Evolutionary conservation across 2,888 invertebrate species (phyloP).

Genomic region (Priapulus caudatus): DNA sequence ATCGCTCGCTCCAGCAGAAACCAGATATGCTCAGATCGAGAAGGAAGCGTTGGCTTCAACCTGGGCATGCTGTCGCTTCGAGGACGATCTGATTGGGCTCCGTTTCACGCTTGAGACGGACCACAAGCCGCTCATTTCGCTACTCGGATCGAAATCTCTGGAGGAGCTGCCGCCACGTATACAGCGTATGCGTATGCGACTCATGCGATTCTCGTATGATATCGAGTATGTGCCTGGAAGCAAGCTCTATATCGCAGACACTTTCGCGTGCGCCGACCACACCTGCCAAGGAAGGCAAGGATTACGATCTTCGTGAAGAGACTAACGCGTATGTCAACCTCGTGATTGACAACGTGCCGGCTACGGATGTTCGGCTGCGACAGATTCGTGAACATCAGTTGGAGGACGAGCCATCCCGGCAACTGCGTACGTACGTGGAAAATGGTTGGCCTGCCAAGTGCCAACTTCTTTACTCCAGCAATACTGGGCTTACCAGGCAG

Average conservation of each 20-base stretch:
- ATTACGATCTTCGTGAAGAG: no score
- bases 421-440: no score
- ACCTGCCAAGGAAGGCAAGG: no score
- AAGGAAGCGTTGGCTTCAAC: constrained; percentile 32
- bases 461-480: neutral
- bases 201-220: constrained; percentile 27
- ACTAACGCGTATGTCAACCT: constrained; percentile 12
- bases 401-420: no score
- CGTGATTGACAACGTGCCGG: constrained; percentile 14
- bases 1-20: constrained; percentile 29
- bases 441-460: neutral
- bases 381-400: neutral
- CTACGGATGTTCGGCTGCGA: constrained; percentile 20
- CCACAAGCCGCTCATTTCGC: constrained; percentile 33
- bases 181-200: constrained; percentile 31
- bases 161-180: constrained; percentile 33
- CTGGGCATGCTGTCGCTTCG: neutral
- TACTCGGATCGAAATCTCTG: constrained; percentile 32
- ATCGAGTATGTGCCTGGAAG: constrained; percentile 30
- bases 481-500: neutral
- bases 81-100: neutral
- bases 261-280: constrained; percentile 22
- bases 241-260: constrained; percentile 27
- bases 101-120: constrained; percentile 30
- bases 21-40: constrained; percentile 34